Conservation (phyloP, 2,113 vertebrate genomes). For the Takifugu bimaculatus region DNA sequence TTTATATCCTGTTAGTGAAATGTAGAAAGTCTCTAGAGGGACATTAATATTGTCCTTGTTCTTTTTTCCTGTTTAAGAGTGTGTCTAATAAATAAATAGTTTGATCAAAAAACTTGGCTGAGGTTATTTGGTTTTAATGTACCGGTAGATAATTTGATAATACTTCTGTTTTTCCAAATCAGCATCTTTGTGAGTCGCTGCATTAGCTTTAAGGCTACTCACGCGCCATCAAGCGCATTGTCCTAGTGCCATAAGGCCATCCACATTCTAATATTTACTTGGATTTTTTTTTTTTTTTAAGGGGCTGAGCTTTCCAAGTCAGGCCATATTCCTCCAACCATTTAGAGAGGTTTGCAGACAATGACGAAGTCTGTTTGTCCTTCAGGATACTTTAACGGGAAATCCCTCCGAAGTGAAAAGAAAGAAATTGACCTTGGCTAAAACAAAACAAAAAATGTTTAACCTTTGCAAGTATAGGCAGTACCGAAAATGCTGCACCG, state of each 20-base stretch:
- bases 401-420: slow-evolving; percentile 43
- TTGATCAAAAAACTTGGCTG: not conserved
- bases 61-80: slow-evolving; percentile 13
- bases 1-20: slow-evolving; percentile 55
- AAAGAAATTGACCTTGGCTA: not conserved
- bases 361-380: slow-evolving; percentile 12
- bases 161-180: too few species aligned
- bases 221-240: slow-evolving; percentile 6
- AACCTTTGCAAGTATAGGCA: not conserved
- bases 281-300: slow-evolving; percentile 21
- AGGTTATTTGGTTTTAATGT: too few species aligned
- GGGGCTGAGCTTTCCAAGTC: slow-evolving; percentile 47
- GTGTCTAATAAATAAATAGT: slow-evolving; percentile 14
- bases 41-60: slow-evolving; percentile 55
- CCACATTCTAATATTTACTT: slow-evolving; percentile 28
- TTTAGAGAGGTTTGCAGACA: slow-evolving; percentile 47
- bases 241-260: not conserved
- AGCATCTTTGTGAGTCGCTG: too few species aligned
- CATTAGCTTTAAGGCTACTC: not conserved
- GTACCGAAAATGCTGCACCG: too few species aligned
- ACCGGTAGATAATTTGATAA: too few species aligned
- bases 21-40: slow-evolving; percentile 55
- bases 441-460: not conserved
- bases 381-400: slow-evolving; percentile 38
- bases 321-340: slow-evolving; percentile 49